phyloP scores from a whole-genome alignment of 2,888 invertebrate genomes.

The Ferrisia virgata region DNA sequence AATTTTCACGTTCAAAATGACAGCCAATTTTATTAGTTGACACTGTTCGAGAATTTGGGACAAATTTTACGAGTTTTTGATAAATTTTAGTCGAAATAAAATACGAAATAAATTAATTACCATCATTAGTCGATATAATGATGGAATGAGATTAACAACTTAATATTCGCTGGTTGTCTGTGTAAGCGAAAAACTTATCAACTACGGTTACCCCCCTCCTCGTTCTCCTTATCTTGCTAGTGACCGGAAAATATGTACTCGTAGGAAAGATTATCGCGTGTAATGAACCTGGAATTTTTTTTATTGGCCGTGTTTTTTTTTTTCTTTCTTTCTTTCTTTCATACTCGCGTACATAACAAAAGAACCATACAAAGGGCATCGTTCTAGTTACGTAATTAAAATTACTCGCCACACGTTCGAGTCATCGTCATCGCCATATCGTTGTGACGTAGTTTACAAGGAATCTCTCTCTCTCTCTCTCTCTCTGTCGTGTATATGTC shows the following conservation, averaged over 20 bases:
- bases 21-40: too few species aligned
- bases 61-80: too few species aligned
- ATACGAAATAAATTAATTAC: too few species aligned
- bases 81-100: too few species aligned
- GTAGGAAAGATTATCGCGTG: neutral
- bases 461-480: neutral
- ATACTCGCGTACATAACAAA: neutral
- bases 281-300: slow-evolving; percentile 9
- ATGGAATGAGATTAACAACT: too few species aligned
- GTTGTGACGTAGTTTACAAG: neutral
- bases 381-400: slow-evolving; percentile 9
- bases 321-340: neutral
- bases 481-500: neutral
- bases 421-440: neutral
- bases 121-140: too few species aligned
- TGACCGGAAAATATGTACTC: neutral
- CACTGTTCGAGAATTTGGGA: too few species aligned
- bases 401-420: neutral
- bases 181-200: neutral
- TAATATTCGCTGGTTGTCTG: neutral
- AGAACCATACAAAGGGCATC: neutral
- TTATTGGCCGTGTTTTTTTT: neutral
- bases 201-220: neutral
- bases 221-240: neutral
- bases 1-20: too few species aligned